Evolutionary conservation across 2,888 invertebrate species (phyloP), one percentile per base, ranked within the genome.

Genomic region (Dendrolimus houi): DNA sequence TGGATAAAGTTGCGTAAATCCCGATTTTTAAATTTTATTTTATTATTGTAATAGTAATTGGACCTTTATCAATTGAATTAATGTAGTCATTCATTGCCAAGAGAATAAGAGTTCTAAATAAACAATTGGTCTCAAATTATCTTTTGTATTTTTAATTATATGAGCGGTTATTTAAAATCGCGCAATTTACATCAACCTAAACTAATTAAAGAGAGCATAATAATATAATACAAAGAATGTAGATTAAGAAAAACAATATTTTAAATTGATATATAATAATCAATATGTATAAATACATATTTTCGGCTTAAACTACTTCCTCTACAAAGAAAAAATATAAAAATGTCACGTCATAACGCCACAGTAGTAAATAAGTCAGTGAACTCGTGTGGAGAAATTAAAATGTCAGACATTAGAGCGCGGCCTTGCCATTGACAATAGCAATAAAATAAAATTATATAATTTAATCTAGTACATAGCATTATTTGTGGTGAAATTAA

Each of bases 401-500:
- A 71, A 78, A 64, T 69, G 70, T 72, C 64, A 56, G 72, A 61
- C 17, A n/a, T 56, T 47, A 47, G 47, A 47, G 55, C 66, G 55
- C 77, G 77, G 68, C 81, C 83, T 83, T 85, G 85, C 74, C 79
- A 79, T 79, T 82, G 81, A 84, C 79, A 85, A 75, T 72, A 66
- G 72, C 62, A 68, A 79, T 83, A 83, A 85, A 83, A 79, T 73
- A 72, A 79, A 81, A 85, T 87, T 77, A 85, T 79, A 79, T 83
- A 81, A 86, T 84, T 82, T 84, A 85, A 85, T 84, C 82, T 83
- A 83, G 79, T 81, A 80, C 78, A 83, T 87, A 86, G 81, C 75
- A 87, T 86, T 88, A 89, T 87, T 90, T 88, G 89, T 88, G 90
- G 89, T 85, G 83, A 87, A 90, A 90, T 90, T 89, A 90, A 90